Evolutionary conservation across 2,113 vertebrate species (phyloP), one percentile per base, ranked within the genome.

Genomic region (Hymenochirus boettgeri): DNA sequence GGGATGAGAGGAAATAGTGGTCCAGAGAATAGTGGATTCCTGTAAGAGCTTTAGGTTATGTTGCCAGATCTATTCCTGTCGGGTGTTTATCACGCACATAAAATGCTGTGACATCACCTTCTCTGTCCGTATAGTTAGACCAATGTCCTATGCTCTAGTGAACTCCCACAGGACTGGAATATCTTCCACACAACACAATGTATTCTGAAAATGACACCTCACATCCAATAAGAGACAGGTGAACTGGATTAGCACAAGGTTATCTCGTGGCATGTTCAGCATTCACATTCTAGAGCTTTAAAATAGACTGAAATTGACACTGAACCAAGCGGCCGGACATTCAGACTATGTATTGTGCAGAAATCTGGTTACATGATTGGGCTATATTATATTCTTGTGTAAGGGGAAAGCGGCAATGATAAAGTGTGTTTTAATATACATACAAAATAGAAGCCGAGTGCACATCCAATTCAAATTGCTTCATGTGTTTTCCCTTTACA

Each of bases 151-250:
- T 6, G 24, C 53, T 35, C 17, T 3, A 5, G 21, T 37, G 62
- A 65, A 35, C 39, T 33, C 51, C 29, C 23, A 3, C 55, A 19
- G 55, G n/a, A 23, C 33, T 18, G 3, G 18, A 57, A 67, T 59
- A 42, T 33, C 64, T 67, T 67, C 64, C 56, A 52, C 33, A 37
- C 17, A 37, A 53, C 56, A 67, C 56, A 67, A 59, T 51, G 10
- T 9, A 26, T 31, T 52, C 55, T 45, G 46, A 59, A n/a, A 39
- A 52, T 67, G 50, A 47, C 12, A 31, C 23, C 18, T n/a, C 4
- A 22, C 12, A 27, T 39, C 46, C 31, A 7, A 9, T 15, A 23
- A 18, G 53, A 51, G 56, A 59, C 55, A 59, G 56, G 64, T 59
- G 64, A 51, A 33, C 46, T 18, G 22, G 56, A 67, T 59, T 59